phyloP scores from a whole-genome alignment of 23 tunicate genomes.

The Styela clava region DNA sequence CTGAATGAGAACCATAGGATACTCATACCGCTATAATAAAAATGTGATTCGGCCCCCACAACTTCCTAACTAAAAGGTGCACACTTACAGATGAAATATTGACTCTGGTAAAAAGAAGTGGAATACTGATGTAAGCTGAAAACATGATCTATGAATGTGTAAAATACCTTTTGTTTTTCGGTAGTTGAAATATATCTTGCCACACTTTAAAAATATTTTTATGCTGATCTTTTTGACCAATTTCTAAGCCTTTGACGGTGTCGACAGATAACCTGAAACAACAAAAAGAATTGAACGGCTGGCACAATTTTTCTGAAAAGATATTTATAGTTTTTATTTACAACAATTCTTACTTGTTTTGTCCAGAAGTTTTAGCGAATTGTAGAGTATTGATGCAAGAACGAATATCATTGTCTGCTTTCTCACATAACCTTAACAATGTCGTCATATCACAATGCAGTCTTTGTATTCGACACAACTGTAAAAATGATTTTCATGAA shows the following conservation, averaged over 20 bases:
- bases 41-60: too few relatives aligned
- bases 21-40: too few relatives aligned
- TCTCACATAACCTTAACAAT: conserved; percentile 80
- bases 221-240: conserved; percentile 91
- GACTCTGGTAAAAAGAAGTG: too few relatives aligned
- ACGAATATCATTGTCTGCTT: conserved; percentile 92
- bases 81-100: too few relatives aligned
- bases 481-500: not conserved
- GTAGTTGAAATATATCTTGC: conserved; percentile 93
- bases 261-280: conserved; percentile 33
- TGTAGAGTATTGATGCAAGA: conserved; percentile 96
- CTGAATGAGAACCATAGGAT: too few relatives aligned
- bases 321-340: too few relatives aligned
- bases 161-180: conserved; percentile 55
- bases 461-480: conserved; percentile 61
- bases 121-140: too few relatives aligned
- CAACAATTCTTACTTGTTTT: conserved; percentile 28
- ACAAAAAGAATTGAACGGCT: not conserved
- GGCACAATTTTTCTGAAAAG: too few relatives aligned
- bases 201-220: conserved; percentile 71
- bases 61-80: too few relatives aligned
- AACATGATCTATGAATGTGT: too few relatives aligned
- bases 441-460: conserved; percentile 70
- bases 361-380: conserved; percentile 67
- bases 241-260: conserved; percentile 37